Evolutionary conservation across 2,888 invertebrate species (phyloP).

Genomic region (Petrolisthes manimaculis): DNA sequence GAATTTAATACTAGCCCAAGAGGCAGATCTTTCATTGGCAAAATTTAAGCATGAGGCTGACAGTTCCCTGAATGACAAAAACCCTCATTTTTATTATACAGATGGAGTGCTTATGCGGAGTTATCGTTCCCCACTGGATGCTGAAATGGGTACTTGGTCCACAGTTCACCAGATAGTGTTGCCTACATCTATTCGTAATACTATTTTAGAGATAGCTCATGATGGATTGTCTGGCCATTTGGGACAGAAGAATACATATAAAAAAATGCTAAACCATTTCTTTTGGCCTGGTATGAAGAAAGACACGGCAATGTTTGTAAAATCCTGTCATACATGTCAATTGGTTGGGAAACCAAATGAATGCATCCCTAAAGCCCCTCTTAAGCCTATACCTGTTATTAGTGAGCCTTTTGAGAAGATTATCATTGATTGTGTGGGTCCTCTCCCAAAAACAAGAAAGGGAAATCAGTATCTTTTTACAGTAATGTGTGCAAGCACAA

Average conservation of each 20-base stretch:
- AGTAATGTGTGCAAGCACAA: no score
- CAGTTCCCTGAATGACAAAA: not conserved
- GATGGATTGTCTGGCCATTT: not conserved
- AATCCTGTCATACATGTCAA: no score
- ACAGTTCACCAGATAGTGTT: not conserved
- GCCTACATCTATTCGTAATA: not conserved
- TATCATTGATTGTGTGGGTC: no score
- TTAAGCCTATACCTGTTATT: no score
- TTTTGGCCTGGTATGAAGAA: slow-evolving; percentile 21
- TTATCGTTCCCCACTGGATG: not conserved
- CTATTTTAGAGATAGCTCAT: not conserved
- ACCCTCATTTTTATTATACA: not conserved
- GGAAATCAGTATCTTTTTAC: no score
- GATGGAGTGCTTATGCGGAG: not conserved
- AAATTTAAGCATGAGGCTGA: not conserved
- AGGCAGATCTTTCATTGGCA: not conserved
- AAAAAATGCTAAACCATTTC: not conserved
- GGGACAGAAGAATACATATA: not conserved
- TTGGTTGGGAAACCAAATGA: no score
- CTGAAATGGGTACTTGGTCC: not conserved
- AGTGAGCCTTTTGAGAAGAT: no score
- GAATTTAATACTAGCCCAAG: not conserved
- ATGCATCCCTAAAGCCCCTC: no score
- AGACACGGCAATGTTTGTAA: no score
- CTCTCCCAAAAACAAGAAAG: no score